These are phyloP conservation scores for Stigmatopora argus DNA, from an alignment of 2,113 vertebrate species.

Conservation along the genomic window DNA sequence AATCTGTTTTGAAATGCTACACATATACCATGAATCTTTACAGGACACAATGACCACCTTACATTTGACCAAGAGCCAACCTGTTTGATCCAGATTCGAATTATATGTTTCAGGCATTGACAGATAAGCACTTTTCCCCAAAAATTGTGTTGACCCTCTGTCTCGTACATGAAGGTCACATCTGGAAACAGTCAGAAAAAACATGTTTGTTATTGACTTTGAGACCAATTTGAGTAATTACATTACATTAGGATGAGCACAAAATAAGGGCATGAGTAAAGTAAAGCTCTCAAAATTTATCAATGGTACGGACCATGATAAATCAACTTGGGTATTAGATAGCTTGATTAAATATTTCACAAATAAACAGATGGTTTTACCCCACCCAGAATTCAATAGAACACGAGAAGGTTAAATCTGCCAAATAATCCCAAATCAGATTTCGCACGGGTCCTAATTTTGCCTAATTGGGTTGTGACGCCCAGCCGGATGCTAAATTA, in stretches of 20 bases:
- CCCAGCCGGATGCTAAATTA: slow-evolving; percentile 51
- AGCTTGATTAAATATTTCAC: background rate
- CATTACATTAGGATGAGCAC: no score
- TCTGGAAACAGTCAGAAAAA: background rate
- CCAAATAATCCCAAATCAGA: slow-evolving; percentile 13
- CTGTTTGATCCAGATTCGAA: background rate
- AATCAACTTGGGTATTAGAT: background rate
- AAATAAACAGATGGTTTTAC: background rate
- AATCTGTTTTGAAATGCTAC: background rate
- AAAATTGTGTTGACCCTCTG: background rate
- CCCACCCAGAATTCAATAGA: slow-evolving; percentile 6
- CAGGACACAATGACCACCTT: background rate
- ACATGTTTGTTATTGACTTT: background rate
- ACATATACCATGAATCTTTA: background rate
- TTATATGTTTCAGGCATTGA: background rate
- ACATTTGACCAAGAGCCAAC: background rate
- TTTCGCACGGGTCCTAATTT: slow-evolving; percentile 40
- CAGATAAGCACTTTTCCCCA: background rate
- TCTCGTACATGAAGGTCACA: background rate
- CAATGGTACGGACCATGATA: background rate
- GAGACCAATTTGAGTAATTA: no score
- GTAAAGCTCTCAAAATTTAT: background rate
- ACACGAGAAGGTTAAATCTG: slow-evolving; percentile 8
- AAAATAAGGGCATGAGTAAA: background rate
- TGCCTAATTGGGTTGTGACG: slow-evolving; percentile 57